These are phyloP conservation scores for Turritopsis dohrnii DNA, from an alignment of 30 jellyfish, hydroid and myxozoan genomes.

Conservation along the genomic window DNA sequence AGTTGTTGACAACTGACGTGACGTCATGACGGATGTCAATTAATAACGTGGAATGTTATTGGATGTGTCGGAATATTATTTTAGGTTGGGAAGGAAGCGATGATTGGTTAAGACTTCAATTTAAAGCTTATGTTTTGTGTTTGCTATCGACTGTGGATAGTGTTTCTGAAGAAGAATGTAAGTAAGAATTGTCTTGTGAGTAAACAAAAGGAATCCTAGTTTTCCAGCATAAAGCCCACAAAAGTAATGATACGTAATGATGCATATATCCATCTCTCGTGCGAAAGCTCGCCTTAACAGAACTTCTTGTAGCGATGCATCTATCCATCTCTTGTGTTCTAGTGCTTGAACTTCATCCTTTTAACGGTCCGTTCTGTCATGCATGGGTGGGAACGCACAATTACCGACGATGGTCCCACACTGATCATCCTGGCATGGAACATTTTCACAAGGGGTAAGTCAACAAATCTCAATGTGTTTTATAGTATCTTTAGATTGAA, in stretches of 20 bases:
- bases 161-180: constrained; percentile 8
- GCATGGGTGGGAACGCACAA: constrained; percentile 49
- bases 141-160: constrained; percentile 49
- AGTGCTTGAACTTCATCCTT: constrained; percentile 38
- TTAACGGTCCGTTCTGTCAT: constrained; percentile 47
- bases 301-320: neutral
- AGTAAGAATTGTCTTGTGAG: too few relatives aligned
- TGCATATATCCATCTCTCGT: too few relatives aligned
- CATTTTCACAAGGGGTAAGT: constrained; percentile 68
- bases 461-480: too few relatives aligned
- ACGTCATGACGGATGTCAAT: neutral
- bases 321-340: neutral
- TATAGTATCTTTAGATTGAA: too few relatives aligned
- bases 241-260: too few relatives aligned
- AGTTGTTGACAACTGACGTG: neutral
- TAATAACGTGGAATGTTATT: neutral
- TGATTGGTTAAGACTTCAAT: constrained; percentile 87
- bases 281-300: too few relatives aligned
- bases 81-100: constrained; percentile 99
- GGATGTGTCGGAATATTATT: neutral
- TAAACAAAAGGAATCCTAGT: too few relatives aligned
- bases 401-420: constrained; percentile 44
- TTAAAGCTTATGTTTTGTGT: constrained; percentile 73
- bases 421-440: constrained; percentile 71
- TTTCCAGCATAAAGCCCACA: too few relatives aligned